Base-by-base conservation (phyloP, 2,113 vertebrate genomes). In the Pterocles orientalis region DNA sequence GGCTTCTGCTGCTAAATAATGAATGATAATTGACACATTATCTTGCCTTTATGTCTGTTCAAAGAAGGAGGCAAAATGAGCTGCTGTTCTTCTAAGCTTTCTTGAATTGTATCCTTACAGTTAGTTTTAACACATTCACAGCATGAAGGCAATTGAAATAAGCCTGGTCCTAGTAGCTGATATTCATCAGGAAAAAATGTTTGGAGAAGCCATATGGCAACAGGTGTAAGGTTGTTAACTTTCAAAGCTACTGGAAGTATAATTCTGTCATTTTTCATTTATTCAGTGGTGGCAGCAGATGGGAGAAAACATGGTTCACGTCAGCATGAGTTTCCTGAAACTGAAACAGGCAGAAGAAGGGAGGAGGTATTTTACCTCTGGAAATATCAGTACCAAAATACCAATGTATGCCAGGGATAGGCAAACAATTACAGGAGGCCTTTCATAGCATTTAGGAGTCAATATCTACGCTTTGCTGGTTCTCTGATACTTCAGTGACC, bases 261-360 rank as follows among this genome's bases (percentile, higher is more conserved):
- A 95, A 95, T 97, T 94, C 97, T 97, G 97, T 97, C 97, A 95
- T 97, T 94, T 97, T 97, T 97, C 93, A 96, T 98, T 97, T 97
- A 97, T 94, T 97, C 93, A 93, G 70, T 94, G 92, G 93, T 91
- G 94, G 91, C 66, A 80, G 97, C 96, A 97, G 96, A 95, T 97
- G 96, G 97, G 81, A 96, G 75, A 96, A 97, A 97, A 97, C 97
- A 97, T 97, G 97, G 82, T 97, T 97, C 93, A 82, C 82, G 96
- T 97, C 97, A 97, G 88, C 92, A 66, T 95, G 92, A 95, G 95
- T 97, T 96, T 97, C 95, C 95, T 91, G 87, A 97, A 97, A 96
- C 87, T 92, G 92, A 97, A 97, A 97, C 88, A 95, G 94, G 90
- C 93, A 39, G 93, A 85, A 88, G 54, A 86, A 94, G 54, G 88